A percentile compares a stretch with the other conserved stretches of the same genome.
phyloP scores from a whole-genome alignment of 2,888 invertebrate species.

The Elmis aenea region DNA sequence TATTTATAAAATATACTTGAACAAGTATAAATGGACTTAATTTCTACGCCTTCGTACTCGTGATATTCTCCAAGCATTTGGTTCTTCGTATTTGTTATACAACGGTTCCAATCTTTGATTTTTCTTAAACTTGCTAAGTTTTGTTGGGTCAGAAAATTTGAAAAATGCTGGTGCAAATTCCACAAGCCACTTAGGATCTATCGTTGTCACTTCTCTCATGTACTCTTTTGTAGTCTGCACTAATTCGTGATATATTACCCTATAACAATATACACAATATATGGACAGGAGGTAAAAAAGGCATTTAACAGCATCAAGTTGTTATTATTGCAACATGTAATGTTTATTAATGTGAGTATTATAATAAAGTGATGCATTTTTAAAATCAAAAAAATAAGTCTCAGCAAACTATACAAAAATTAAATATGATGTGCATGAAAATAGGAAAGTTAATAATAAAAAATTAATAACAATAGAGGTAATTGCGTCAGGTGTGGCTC shows the following conservation, averaged over 20 bases:
- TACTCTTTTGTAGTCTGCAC: conserved; percentile 99
- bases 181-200: conserved; percentile 97
- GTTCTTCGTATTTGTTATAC: conserved; percentile 98
- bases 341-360: too few relatives aligned
- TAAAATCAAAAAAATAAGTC: too few relatives aligned
- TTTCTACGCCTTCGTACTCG: conserved; percentile 82
- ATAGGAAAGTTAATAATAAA: too few relatives aligned
- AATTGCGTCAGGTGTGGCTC: too few relatives aligned
- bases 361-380: too few relatives aligned
- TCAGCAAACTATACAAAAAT: too few relatives aligned
- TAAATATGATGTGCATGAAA: too few relatives aligned
- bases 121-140: conserved; percentile 97
- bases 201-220: conserved; percentile 96
- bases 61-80: conserved; percentile 98
- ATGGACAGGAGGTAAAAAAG: too few relatives aligned
- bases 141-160: conserved; percentile 97
- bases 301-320: too few relatives aligned
- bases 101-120: conserved; percentile 96
- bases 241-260: conserved; percentile 97
- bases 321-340: too few relatives aligned
- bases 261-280: conserved; percentile 40
- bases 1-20: too few relatives aligned
- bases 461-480: too few relatives aligned
- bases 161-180: conserved; percentile 99
- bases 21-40: conserved; percentile 48